Percentiles rank a stretch among this genome's conserved stretches.
Conservation (phyloP, 2,797 vertebrate genomes). For the Acanthiza pusilla region DNA sequence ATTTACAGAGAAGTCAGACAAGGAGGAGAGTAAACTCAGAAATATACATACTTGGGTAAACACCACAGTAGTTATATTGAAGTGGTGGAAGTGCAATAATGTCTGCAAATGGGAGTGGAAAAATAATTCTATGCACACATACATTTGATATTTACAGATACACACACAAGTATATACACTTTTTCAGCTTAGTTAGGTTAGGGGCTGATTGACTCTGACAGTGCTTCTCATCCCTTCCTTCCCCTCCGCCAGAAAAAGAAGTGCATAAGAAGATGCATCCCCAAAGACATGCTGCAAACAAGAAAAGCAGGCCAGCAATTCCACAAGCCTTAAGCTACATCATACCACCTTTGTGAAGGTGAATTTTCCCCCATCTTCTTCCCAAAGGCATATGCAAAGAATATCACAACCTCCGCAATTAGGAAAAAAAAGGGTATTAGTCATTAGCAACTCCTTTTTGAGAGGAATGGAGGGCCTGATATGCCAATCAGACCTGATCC, state of each 20-base stretch:
- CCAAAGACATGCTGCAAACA: neutral
- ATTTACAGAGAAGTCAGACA: neutral
- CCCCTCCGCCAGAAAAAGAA: no score
- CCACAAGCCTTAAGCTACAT: neutral
- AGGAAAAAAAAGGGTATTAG: neutral
- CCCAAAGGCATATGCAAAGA: neutral
- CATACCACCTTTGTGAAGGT: neutral
- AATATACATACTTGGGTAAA: neutral
- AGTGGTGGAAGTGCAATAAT: neutral
- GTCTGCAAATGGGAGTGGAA: neutral
- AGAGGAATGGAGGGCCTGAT: neutral
- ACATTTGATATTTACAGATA: neutral
- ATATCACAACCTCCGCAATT: neutral
- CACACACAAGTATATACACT: neutral
- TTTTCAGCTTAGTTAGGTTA: neutral
- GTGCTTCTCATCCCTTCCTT: neutral
- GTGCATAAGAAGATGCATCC: neutral
- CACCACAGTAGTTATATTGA: neutral
- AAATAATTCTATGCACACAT: neutral
- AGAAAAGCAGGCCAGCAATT: neutral
- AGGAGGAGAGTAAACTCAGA: neutral
- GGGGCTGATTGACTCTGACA: neutral
- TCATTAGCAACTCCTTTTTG: neutral
- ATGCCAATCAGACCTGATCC: rapidly evolving
- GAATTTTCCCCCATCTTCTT: neutral